A percentile compares a stretch with the other conserved stretches of the same genome.
phyloP scores from a whole-genome alignment of 2,113 vertebrate genomes.

The Corythornis madagascariensis region DNA sequence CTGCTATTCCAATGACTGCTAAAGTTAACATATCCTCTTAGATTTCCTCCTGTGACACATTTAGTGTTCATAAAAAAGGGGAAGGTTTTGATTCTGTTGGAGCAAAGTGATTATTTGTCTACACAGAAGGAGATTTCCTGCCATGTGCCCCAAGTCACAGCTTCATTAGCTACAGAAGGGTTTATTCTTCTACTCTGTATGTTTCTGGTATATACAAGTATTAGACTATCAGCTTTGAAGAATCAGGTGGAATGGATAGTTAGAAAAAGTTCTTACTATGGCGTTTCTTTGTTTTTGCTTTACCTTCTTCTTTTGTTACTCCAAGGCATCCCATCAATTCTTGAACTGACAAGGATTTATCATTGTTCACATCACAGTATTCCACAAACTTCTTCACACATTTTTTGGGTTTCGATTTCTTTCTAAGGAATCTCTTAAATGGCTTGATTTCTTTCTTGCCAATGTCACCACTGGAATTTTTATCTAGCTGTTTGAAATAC shows the following conservation, averaged over 20 bases:
- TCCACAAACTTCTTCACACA: slow-evolving; percentile 98
- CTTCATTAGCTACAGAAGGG: background rate
- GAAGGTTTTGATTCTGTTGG: background rate
- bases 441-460: slow-evolving; percentile 98
- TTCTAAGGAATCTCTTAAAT: slow-evolving; percentile 93
- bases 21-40: background rate
- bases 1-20: background rate
- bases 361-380: slow-evolving; percentile 91
- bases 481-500: slow-evolving; percentile 96
- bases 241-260: background rate
- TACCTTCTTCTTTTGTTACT: slow-evolving; percentile 88
- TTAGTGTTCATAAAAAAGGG: background rate
- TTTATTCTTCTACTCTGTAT: background rate
- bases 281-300: slow-evolving; percentile 64
- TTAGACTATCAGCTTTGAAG: background rate
- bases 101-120: background rate
- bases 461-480: slow-evolving; percentile 91
- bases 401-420: slow-evolving; percentile 96
- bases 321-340: slow-evolving; percentile 96
- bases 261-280: slow-evolving; percentile 67
- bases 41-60: background rate
- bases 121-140: background rate
- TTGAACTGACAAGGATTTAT: slow-evolving; percentile 90
- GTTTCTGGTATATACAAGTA: background rate
- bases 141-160: background rate